A percentile compares a stretch with the other conserved stretches of the same genome.
These are phyloP conservation scores for Tigriopus californicus DNA, from an alignment of 2,888 invertebrate genomes.

Conservation along the genomic window DNA sequence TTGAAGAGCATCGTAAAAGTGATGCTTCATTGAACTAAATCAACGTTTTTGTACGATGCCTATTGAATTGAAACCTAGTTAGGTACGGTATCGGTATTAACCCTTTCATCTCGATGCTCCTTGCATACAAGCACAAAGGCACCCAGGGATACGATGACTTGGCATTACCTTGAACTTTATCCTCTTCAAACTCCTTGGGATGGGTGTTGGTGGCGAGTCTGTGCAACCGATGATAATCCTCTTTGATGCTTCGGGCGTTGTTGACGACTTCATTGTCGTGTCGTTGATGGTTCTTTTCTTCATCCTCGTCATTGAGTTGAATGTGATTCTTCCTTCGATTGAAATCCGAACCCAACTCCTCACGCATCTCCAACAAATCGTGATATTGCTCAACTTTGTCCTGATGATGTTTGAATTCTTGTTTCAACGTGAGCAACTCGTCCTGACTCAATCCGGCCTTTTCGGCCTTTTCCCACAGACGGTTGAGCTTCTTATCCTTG, in stretches of 20 bases:
- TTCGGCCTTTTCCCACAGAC: conserved; percentile 76
- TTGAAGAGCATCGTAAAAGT: too few relatives aligned
- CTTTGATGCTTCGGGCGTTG: not conserved
- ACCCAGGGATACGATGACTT: too few relatives aligned
- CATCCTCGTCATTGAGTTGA: too few relatives aligned
- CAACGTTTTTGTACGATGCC: too few relatives aligned
- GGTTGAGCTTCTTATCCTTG: conserved; percentile 71
- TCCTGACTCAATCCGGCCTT: conserved; percentile 58
- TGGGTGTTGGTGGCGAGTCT: not conserved
- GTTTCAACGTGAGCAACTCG: conserved; percentile 58
- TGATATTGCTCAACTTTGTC: conserved; percentile 29
- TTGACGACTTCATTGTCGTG: too few relatives aligned
- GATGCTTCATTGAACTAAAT: too few relatives aligned
- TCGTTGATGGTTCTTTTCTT: too few relatives aligned
- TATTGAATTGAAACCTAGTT: too few relatives aligned
- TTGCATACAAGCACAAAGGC: too few relatives aligned
- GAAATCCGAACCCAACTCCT: conserved; percentile 40
- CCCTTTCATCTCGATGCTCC: too few relatives aligned
- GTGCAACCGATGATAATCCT: not conserved
- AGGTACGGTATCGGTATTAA: too few relatives aligned
- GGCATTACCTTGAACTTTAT: not conserved
- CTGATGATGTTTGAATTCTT: conserved; percentile 79
- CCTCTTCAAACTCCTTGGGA: not conserved
- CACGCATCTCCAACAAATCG: conserved; percentile 25
- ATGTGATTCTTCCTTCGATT: not conserved